These are phyloP conservation scores for honey bee (Apis mellifera) DNA, from an alignment of 1,140 invertebrate genomes.

Conservation along the genomic window Amel_HAv3.1 CM009943.2:5507001-5507500, in stretches of 20 bases:
- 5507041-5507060: slow-evolving; percentile 24
- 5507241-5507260: slow-evolving; percentile 12
- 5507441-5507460: slow-evolving; percentile 70
- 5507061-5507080: slow-evolving; percentile 6
- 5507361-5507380: slow-evolving; percentile 71
- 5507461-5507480: slow-evolving; percentile 64
- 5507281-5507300: slow-evolving; percentile 51
- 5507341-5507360: slow-evolving; percentile 69
- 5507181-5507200: not conserved
- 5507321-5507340: slow-evolving; percentile 68
- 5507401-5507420: slow-evolving; percentile 70
- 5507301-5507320: slow-evolving; percentile 48
- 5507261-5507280: slow-evolving; percentile 39
- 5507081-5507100: slow-evolving; percentile 7
- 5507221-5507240: not conserved
- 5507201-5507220: too few species aligned
- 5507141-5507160: slow-evolving; percentile 47
- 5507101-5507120: slow-evolving; percentile 76
- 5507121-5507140: slow-evolving; percentile 56
- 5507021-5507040: not conserved
- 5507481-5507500: slow-evolving; percentile 64
- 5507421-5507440: slow-evolving; percentile 69
- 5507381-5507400: slow-evolving; percentile 67
- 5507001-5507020: slow-evolving; percentile 18
- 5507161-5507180: not conserved